Percentiles rank a stretch among this genome's conserved stretches.
These are phyloP conservation scores for Aelia acuminata DNA, from an alignment of 2,888 invertebrate species.

Conservation along the genomic window DNA sequence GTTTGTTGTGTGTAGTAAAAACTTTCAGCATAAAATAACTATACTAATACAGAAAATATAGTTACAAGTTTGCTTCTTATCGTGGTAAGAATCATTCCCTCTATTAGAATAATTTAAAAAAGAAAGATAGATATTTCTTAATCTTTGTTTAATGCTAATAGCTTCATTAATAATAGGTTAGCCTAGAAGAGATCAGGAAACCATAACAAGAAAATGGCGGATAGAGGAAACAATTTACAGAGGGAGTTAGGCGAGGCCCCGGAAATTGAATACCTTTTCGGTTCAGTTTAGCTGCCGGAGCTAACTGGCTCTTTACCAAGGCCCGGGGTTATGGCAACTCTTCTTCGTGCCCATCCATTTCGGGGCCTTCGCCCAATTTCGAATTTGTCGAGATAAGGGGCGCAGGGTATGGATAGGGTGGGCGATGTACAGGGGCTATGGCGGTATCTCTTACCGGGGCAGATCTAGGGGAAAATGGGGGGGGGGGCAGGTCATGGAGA, in stretches of 20 bases:
- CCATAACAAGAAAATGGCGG: background rate
- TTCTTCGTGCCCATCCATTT: background rate
- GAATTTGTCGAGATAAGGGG: constrained; percentile 4
- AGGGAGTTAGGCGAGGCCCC: background rate
- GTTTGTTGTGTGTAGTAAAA: too few species aligned
- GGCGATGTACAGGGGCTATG: background rate
- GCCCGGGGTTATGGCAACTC: background rate
- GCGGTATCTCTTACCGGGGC: background rate
- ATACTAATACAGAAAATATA: too few species aligned
- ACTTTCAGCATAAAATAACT: too few species aligned
- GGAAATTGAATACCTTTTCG: constrained; percentile 9
- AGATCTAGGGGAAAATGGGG: background rate
- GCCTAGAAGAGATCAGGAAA: background rate
- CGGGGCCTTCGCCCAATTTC: too few species aligned
- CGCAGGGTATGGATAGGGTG: background rate
- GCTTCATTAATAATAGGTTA: too few species aligned
- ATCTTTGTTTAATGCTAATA: too few species aligned
- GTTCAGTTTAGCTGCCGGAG: background rate
- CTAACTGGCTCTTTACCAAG: background rate
- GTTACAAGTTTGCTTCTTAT: too few species aligned
- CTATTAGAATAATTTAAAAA: too few species aligned
- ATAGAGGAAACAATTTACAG: background rate
- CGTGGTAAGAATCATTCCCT: too few species aligned
- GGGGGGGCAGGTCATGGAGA: too few species aligned
- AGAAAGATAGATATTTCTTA: too few species aligned